Evolutionary conservation across 2,888 invertebrate genomes (phyloP).

Genomic region (Cryptocheilus praepositus): DNA sequence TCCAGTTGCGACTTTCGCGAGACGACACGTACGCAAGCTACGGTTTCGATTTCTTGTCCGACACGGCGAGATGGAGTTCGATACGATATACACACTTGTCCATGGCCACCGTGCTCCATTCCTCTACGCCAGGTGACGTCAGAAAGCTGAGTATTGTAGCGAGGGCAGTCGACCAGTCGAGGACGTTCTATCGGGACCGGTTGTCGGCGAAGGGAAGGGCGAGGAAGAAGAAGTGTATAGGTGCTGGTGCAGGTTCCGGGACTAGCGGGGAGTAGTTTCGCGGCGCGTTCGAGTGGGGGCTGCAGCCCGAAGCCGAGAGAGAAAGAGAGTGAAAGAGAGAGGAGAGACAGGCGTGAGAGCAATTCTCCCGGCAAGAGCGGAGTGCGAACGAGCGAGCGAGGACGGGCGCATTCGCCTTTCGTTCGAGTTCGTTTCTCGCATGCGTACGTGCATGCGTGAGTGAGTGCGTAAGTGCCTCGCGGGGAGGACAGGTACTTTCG

Average conservation of each 20-base stretch:
- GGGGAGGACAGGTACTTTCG: background rate
- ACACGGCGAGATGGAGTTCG: slow-evolving; percentile 12
- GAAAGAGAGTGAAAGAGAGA: slow-evolving; percentile 25
- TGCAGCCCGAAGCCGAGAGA: background rate
- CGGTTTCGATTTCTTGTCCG: slow-evolving; percentile 32
- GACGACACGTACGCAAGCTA: background rate
- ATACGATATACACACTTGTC: slow-evolving; percentile 12
- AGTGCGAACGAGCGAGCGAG: slow-evolving; percentile 14
- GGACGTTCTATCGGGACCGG: background rate
- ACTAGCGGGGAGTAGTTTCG: slow-evolving; percentile 1
- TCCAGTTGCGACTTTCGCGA: background rate
- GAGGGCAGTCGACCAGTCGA: slow-evolving; percentile 25
- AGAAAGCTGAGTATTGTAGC: slow-evolving; percentile 30
- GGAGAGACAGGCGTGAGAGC: slow-evolving; percentile 9
- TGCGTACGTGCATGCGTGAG: slow-evolving; percentile 34
- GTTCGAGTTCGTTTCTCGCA: slow-evolving; percentile 27
- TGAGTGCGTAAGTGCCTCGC: slow-evolving; percentile 4
- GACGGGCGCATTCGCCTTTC: slow-evolving; percentile 50
- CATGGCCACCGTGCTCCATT: slow-evolving; percentile 11
- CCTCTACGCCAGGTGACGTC: slow-evolving; percentile 41
- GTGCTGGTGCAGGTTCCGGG: background rate
- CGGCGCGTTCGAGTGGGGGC: background rate
- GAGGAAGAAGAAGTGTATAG: background rate
- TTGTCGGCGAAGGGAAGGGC: slow-evolving; percentile 3
- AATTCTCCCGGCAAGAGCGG: slow-evolving; percentile 14